These are phyloP conservation scores for Apodemus sylvaticus DNA, from an alignment of 2,113 vertebrate genomes.

Conservation along the genomic window DNA sequence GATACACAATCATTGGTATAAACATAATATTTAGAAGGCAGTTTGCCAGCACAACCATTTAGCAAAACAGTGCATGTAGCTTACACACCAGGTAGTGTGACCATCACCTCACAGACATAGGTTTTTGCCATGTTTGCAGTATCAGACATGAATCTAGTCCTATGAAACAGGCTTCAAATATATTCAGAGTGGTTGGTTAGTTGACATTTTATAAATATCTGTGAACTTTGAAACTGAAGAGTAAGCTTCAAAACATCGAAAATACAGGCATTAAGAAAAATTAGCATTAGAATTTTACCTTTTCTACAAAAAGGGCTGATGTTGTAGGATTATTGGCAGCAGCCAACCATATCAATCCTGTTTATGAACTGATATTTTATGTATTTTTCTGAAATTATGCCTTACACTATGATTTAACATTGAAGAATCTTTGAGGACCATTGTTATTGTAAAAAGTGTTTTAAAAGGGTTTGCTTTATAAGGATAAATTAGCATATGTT, in stretches of 20 bases:
- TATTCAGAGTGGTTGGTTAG: not conserved
- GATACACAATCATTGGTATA: not conserved
- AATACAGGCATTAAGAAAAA: not conserved
- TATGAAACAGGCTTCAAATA: not conserved
- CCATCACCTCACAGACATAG: not conserved
- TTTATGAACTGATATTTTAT: not conserved
- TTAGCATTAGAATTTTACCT: constrained; percentile 7
- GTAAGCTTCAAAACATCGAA: not conserved
- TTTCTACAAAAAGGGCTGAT: not conserved
- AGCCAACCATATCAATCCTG: not conserved
- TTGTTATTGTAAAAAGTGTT: not conserved
- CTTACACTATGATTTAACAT: not conserved
- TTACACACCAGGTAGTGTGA: too few species aligned
- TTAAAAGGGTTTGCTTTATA: not conserved
- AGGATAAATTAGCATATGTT: not conserved
- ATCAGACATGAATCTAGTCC: not conserved
- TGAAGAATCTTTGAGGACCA: not conserved
- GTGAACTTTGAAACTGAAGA: not conserved
- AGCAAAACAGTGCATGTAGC: not conserved
- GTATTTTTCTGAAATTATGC: not conserved
- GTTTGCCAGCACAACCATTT: not conserved
- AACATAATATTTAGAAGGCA: not conserved
- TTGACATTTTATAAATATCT: constrained; percentile 5
- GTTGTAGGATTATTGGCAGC: not conserved
- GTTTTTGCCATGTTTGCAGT: not conserved